Conservation (phyloP, 2,797 vertebrate genomes). For the Labeo calbasu region DNA sequence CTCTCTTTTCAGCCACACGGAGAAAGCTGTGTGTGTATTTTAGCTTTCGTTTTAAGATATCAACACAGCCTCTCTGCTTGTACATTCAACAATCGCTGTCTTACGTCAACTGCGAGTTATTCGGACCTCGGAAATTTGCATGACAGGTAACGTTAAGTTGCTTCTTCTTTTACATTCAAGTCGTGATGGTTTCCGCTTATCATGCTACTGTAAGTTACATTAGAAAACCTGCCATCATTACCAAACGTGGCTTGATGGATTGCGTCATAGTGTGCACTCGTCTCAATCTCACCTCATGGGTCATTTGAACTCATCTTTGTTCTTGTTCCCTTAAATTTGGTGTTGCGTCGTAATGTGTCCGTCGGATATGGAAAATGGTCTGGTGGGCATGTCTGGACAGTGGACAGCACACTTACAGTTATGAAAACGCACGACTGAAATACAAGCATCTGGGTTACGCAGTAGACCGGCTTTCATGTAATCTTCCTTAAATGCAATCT, state of each 20-base stretch:
- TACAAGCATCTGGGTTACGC: not conserved
- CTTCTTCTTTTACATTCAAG: not conserved
- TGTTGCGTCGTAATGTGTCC: slow-evolving; percentile 10
- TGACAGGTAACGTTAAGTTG: slow-evolving; percentile 11
- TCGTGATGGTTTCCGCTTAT: not conserved
- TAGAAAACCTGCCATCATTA: not conserved
- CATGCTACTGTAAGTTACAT: not conserved
- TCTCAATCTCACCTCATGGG: not conserved
- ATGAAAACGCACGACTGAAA: not conserved
- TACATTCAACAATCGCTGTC: not conserved
- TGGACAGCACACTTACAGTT: no score
- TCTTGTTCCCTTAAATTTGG: slow-evolving; percentile 15
- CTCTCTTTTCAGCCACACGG: not conserved
- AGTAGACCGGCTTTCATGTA: not conserved
- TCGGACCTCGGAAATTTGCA: not conserved
- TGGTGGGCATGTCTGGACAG: slow-evolving; percentile 17
- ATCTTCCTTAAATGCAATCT: not conserved
- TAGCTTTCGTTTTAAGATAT: not conserved
- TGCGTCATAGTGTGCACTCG: not conserved
- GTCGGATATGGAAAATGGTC: not conserved
- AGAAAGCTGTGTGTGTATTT: not conserved
- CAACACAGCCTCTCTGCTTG: not conserved
- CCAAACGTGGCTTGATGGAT: not conserved
- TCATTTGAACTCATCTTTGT: not conserved
- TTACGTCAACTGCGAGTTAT: not conserved